These are phyloP conservation scores for Gastrophryne carolinensis DNA, from an alignment of 2,797 vertebrate genomes.

Conservation along the genomic window DNA sequence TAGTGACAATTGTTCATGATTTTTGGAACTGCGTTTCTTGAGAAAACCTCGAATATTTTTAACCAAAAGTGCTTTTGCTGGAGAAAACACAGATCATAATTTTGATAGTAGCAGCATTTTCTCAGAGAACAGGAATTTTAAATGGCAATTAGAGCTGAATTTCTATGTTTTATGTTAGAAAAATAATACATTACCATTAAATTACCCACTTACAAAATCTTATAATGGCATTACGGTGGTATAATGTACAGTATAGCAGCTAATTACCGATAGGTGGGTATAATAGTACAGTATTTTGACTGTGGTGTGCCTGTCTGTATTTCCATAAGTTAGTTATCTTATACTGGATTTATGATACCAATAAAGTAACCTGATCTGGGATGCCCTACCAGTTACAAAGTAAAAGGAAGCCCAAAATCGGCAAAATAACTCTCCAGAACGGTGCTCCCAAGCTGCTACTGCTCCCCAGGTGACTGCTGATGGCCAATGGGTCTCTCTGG, in stretches of 20 bases:
- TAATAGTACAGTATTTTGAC: neutral
- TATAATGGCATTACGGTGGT: neutral
- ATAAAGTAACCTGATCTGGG: no score
- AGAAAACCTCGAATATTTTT: neutral
- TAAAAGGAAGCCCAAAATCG: no score
- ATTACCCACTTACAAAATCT: neutral
- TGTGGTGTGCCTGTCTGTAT: neutral
- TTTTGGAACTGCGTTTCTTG: neutral
- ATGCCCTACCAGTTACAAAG: no score
- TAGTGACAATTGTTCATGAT: neutral
- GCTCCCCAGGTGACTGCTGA: no score
- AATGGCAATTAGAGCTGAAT: neutral
- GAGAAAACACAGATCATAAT: neutral
- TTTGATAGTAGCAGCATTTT: neutral
- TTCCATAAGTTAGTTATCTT: no score
- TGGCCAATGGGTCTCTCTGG: no score
- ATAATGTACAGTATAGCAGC: neutral
- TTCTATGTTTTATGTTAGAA: neutral
- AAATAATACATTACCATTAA: neutral
- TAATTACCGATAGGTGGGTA: neutral
- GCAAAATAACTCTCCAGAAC: no score
- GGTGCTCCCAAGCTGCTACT: no score
- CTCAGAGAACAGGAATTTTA: neutral
- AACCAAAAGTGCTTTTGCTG: neutral
- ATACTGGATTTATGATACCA: no score